These are phyloP conservation scores for Apodemus sylvaticus DNA, from an alignment of 2,113 vertebrate genomes.

Conservation along the genomic window DNA sequence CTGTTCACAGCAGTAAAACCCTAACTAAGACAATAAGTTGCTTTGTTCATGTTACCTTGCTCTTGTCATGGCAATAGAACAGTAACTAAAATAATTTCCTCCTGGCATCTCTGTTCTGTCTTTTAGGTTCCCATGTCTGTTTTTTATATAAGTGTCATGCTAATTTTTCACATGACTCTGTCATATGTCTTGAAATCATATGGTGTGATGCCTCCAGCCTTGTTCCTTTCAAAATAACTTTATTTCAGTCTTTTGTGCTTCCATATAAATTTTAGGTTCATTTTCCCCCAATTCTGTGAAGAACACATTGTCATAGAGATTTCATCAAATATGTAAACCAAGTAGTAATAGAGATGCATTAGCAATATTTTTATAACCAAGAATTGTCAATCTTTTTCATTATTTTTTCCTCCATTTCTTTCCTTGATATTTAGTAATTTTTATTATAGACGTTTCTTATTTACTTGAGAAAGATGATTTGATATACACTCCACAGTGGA, in stretches of 20 bases:
- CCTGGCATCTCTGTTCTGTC: background rate
- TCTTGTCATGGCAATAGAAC: background rate
- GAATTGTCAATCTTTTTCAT: background rate
- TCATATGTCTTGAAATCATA: background rate
- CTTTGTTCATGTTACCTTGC: background rate
- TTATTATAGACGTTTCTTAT: background rate
- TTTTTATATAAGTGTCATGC: background rate
- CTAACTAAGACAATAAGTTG: no score
- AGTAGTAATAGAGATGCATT: background rate
- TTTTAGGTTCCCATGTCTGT: background rate
- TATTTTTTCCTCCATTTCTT: background rate
- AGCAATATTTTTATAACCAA: background rate
- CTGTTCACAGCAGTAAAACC: no score
- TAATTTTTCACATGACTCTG: background rate
- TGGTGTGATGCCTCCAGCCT: background rate
- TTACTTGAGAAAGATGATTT: background rate
- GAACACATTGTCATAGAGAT: background rate
- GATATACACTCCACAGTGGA: background rate
- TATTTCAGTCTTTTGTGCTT: background rate
- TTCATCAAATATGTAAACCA: background rate
- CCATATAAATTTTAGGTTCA: background rate
- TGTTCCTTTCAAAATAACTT: background rate
- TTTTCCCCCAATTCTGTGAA: background rate
- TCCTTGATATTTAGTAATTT: background rate
- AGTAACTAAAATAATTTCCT: background rate